Percentiles rank a stretch among this genome's conserved stretches.
These are phyloP conservation scores for Xestia rhomboidea DNA, from an alignment of 2,888 invertebrate species.

Conservation along the genomic window DNA sequence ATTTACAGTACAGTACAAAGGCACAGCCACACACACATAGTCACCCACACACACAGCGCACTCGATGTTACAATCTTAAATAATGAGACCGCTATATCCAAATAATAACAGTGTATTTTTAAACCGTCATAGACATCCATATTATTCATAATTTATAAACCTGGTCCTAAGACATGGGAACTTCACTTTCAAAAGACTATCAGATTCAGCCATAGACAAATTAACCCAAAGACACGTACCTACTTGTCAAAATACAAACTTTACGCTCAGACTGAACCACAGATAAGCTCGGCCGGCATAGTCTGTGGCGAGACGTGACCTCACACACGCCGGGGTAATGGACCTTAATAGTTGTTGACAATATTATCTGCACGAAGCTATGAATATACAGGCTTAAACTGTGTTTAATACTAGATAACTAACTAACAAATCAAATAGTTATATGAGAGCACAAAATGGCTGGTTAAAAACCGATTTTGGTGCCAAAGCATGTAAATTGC, in stretches of 20 bases:
- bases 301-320: slow-evolving; percentile 5
- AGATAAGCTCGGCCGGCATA: slow-evolving; percentile 1
- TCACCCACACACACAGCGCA: too few species aligned
- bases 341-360: slow-evolving; percentile 19
- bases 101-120: not conserved
- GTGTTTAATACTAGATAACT: not conserved
- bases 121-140: not conserved
- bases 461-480: not conserved
- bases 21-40: too few species aligned
- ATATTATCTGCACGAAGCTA: slow-evolving; percentile 24
- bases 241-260: slow-evolving; percentile 9
- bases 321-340: slow-evolving; percentile 8
- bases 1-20: not conserved
- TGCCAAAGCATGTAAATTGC: not conserved
- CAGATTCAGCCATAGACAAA: slow-evolving; percentile 9
- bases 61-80: not conserved
- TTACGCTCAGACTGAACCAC: not conserved
- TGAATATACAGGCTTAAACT: slow-evolving; percentile 35
- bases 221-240: not conserved
- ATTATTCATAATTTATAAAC: not conserved
- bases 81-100: not conserved
- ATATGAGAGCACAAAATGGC: not conserved
- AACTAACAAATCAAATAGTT: not conserved
- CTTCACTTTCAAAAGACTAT: slow-evolving; percentile 20
- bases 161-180: not conserved